Conservation (phyloP, 2,888 invertebrate species). For the Eutolmus rufibarbis region DNA sequence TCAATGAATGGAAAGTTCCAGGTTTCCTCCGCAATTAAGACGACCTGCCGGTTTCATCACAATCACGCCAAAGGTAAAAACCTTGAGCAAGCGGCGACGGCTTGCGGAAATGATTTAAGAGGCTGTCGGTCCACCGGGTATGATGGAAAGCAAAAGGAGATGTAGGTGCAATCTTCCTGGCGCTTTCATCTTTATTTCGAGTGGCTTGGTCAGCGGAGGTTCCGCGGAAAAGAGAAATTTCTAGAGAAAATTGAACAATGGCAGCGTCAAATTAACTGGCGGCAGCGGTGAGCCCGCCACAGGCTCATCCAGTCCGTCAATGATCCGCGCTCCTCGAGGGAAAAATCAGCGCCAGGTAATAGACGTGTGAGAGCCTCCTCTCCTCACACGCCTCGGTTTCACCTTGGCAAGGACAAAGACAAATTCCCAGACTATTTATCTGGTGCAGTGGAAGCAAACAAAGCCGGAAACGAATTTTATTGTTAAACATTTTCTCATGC, state of each 20-base stretch:
- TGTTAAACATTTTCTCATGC: conserved; percentile 32
- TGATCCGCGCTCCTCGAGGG: background rate
- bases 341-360: background rate
- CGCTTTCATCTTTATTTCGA: background rate
- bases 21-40: background rate
- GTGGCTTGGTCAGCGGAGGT: background rate
- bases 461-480: conserved; percentile 31
- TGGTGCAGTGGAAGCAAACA: conserved; percentile 37
- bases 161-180: background rate
- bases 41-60: background rate
- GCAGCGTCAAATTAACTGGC: background rate
- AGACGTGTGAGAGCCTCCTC: background rate
- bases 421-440: conserved; percentile 34
- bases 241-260: background rate
- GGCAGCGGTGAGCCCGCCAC: background rate
- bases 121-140: background rate
- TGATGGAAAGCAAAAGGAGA: background rate
- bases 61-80: background rate
- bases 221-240: conserved; percentile 11
- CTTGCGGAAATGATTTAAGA: background rate
- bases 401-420: conserved; percentile 29
- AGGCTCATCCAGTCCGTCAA: background rate
- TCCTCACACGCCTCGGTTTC: background rate
- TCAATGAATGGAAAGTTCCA: background rate
- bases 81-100: background rate